Base-by-base conservation (phyloP, 2,888 invertebrate genomes). In the Dryobotodes eremita region DNA sequence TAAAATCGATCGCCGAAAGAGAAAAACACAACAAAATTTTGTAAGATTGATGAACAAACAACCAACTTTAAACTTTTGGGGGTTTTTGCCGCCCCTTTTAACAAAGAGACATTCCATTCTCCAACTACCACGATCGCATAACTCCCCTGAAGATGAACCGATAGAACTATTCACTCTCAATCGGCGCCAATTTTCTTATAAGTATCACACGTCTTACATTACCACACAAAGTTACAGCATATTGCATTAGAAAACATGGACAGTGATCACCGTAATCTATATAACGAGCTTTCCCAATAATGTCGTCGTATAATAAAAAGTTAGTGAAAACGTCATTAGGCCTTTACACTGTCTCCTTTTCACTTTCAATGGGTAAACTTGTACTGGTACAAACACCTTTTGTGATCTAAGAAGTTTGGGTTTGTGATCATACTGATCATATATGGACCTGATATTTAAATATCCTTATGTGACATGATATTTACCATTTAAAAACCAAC, bases 231-330 rank as follows among this genome's bases (percentile, higher is more conserved):
- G 80, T 84, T 80, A 71, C 66, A 77, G 50, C 75, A 78, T 74
- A 81, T 82, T 79, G 66, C 75, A 82, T 81, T 89, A 86, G 90
- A 88, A 84, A 88, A 79, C 76, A 83, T 77, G 71, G 70, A 46
- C 69, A 81, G 61, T 75, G 78, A 86, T 89, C 73, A 73, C 65
- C 42, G 78, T 88, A 88, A 86, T 89, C 77, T 80, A 79, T 81
- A 78, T 87, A 85, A 89, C 80, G 79, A 88, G 83, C 85, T 89
- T 89, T 89, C 79, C 83, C 82, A 80, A 83, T 89, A 82, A 89
- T 79, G 79, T 84, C 11, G 65, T 77, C 68, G 62, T 68, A 73
- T 85, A 70, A 82, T 79, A 77, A 64, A 77, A 65, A 76, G 68
- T 57, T 66, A 83, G 84, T 74, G 88, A 84, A 89, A 88, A 84